A percentile compares a stretch with the other conserved stretches of the same genome.
These are phyloP conservation scores for Saccostrea glomerata DNA, from an alignment of 1,140 invertebrate genomes.

Conservation along the genomic window DNA sequence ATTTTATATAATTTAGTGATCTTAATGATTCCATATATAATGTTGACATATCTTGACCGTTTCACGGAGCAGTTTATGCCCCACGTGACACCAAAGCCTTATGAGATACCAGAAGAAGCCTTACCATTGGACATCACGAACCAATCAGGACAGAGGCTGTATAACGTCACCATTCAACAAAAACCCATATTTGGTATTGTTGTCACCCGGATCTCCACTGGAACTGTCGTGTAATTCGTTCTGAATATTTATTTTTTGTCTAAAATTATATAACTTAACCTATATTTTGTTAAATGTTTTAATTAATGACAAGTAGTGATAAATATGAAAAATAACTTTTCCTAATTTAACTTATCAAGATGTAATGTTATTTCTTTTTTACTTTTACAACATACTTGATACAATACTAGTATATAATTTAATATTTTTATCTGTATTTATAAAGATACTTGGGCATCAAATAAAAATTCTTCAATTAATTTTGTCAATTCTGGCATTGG, in stretches of 20 bases:
- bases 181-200: constrained; percentile 58
- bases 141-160: constrained; percentile 48
- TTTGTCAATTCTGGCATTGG: too few relatives aligned
- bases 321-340: too few relatives aligned
- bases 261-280: neutral
- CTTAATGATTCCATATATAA: too few relatives aligned
- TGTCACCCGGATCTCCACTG: constrained; percentile 4
- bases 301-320: too few relatives aligned
- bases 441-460: too few relatives aligned
- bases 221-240: neutral
- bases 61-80: neutral
- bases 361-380: too few relatives aligned
- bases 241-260: neutral
- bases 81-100: neutral
- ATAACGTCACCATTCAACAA: constrained; percentile 47
- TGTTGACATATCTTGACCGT: neutral
- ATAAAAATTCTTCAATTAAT: too few relatives aligned
- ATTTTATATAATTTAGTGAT: too few relatives aligned
- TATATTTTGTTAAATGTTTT: constrained; percentile 59
- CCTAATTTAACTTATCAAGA: too few relatives aligned
- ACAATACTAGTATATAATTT: too few relatives aligned
- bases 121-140: constrained; percentile 47
- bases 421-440: too few relatives aligned
- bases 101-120: constrained; percentile 61
- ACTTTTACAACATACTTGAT: too few relatives aligned